phyloP scores from a whole-genome alignment of 2,888 invertebrate species.

The Microctonus brassicae region DNA sequence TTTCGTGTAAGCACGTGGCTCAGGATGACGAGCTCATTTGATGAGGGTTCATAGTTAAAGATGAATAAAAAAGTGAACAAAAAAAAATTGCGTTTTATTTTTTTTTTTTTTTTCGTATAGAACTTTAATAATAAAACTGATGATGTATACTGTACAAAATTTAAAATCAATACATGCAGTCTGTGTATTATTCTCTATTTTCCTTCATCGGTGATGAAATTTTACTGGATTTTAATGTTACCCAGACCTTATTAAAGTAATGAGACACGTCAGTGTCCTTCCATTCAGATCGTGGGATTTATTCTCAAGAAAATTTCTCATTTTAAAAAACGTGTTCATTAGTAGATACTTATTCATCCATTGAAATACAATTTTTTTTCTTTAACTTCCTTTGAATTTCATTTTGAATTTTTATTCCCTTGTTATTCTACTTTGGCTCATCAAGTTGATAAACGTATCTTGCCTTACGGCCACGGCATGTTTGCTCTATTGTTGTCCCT shows the following conservation, averaged over 20 bases:
- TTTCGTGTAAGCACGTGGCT: not conserved
- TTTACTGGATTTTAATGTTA: not conserved
- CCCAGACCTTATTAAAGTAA: not conserved
- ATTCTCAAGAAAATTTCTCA: not conserved
- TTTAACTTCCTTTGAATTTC: not conserved
- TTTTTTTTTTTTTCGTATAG: no score
- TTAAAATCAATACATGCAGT: not conserved
- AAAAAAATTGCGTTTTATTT: not conserved
- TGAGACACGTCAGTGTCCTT: not conserved
- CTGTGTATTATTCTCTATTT: not conserved
- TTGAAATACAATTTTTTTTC: no score
- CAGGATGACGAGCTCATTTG: conserved; percentile 1
- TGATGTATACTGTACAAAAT: no score
- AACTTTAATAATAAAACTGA: no score
- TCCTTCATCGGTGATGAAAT: not conserved
- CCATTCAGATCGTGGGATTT: not conserved
- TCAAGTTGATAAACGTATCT: not conserved
- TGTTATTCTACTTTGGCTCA: not conserved
- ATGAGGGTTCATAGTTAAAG: not conserved
- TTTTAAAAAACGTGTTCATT: not conserved
- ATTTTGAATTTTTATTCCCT: not conserved
- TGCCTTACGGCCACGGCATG: not conserved
- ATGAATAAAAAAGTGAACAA: not conserved
- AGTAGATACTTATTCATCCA: not conserved
- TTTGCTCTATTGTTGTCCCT: not conserved